These are phyloP conservation scores for Herpailurus yagouaroundi DNA, from an alignment of 2,113 vertebrate genomes.

Conservation along the genomic window DNA sequence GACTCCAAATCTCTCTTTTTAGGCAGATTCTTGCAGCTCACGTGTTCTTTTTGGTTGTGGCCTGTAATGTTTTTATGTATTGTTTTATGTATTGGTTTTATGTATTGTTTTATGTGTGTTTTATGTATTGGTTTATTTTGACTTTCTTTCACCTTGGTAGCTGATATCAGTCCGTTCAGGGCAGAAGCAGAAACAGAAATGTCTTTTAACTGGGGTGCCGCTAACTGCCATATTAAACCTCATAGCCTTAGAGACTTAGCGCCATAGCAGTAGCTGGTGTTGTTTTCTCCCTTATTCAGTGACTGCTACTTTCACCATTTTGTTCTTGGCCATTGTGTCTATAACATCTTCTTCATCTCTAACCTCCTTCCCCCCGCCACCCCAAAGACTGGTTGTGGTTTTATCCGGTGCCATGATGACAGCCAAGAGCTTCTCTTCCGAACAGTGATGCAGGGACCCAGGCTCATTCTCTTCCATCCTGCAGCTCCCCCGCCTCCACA, in stretches of 20 bases:
- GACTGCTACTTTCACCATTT: neutral
- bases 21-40: neutral
- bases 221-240: neutral
- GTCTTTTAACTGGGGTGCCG: neutral
- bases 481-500: no score
- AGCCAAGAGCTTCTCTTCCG: neutral
- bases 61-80: neutral
- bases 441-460: neutral
- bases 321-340: neutral
- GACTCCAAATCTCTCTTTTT: neutral
- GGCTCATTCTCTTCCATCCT: neutral
- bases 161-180: neutral
- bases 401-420: neutral
- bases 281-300: neutral
- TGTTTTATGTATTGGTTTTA: neutral
- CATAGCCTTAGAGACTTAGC: neutral
- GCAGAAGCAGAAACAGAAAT: neutral
- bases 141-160: neutral
- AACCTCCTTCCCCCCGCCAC: neutral
- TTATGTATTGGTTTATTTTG: neutral
- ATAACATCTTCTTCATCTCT: neutral
- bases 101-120: neutral
- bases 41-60: constrained; percentile 3
- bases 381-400: neutral
- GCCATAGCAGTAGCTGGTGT: neutral